Percentiles rank a stretch among this genome's conserved stretches.
phyloP scores from a whole-genome alignment of 2,888 invertebrate genomes.

The Metallyticus violacea region DNA sequence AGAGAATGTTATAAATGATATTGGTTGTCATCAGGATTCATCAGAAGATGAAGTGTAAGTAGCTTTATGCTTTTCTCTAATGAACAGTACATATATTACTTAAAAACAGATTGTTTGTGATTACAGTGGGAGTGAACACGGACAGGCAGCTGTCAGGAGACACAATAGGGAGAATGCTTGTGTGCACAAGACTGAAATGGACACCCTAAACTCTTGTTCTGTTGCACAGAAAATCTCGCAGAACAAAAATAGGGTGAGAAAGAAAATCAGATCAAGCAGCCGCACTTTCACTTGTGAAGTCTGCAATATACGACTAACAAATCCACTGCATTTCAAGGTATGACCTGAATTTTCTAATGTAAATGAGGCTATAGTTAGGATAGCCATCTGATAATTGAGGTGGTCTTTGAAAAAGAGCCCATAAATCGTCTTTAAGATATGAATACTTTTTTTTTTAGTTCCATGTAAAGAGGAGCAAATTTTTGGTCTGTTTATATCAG shows the following conservation, averaged over 20 bases:
- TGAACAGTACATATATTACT: background rate
- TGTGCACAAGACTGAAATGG: too few relatives aligned
- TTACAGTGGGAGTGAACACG: background rate
- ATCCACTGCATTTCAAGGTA: background rate
- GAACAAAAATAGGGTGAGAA: too few relatives aligned
- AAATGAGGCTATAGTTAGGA: too few relatives aligned
- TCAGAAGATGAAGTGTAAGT: background rate
- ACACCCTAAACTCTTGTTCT: background rate
- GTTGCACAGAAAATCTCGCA: background rate
- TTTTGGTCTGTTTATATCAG: too few relatives aligned
- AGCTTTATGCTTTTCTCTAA: background rate
- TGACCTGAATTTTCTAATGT: background rate
- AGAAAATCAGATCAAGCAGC: background rate
- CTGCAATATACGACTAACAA: background rate
- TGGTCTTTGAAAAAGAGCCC: too few relatives aligned
- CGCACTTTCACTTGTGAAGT: background rate
- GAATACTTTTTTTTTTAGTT: too few relatives aligned
- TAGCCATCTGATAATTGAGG: too few relatives aligned
- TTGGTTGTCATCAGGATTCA: background rate
- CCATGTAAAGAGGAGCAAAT: too few relatives aligned
- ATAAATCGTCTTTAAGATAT: too few relatives aligned
- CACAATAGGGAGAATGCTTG: background rate
- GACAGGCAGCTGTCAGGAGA: background rate
- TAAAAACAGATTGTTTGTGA: background rate
- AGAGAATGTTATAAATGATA: background rate